Conservation (phyloP, 2,888 invertebrate genomes). For the Spicauda simplicius region DNA sequence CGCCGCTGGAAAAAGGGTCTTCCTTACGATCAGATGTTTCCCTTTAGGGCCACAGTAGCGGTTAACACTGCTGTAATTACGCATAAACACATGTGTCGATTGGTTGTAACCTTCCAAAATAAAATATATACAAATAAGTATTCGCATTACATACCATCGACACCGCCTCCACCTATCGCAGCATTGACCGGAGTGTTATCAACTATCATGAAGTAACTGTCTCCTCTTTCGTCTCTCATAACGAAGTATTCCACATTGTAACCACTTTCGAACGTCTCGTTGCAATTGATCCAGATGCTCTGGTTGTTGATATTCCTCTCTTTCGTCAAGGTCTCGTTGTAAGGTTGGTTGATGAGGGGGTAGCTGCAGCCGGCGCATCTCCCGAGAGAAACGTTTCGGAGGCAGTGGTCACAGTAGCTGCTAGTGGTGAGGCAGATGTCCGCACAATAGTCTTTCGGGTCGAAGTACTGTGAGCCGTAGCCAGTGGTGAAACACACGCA, state of each 20-base stretch:
- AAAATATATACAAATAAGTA: too few relatives aligned
- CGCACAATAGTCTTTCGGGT: conserved; percentile 56
- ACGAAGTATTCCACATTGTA: conserved; percentile 58
- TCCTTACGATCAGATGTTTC: too few relatives aligned
- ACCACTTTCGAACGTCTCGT: conserved; percentile 48
- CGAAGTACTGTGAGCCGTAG: conserved; percentile 69
- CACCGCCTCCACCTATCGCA: conserved; percentile 43
- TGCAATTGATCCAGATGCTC: conserved; percentile 64
- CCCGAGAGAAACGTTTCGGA: conserved; percentile 50
- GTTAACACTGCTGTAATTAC: too few relatives aligned
- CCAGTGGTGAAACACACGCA: conserved; percentile 62
- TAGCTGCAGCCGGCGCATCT: conserved; percentile 44
- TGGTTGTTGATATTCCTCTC: conserved; percentile 50
- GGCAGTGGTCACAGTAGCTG: conserved; percentile 60
- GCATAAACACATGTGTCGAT: too few relatives aligned
- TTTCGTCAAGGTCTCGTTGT: conserved; percentile 49
- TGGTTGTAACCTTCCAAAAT: too few relatives aligned
- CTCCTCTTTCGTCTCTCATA: conserved; percentile 49
- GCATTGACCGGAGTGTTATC: conserved; percentile 29
- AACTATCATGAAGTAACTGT: conserved; percentile 55
- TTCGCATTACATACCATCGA: conserved; percentile 53
- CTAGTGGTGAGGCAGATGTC: conserved; percentile 62
- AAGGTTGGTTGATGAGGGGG: conserved; percentile 44
- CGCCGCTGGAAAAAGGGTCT: too few relatives aligned
- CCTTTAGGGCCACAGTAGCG: too few relatives aligned